Evolutionary conservation across 2,888 invertebrate genomes (phyloP).

Genomic region (Exephanes ischioxanthus): DNA sequence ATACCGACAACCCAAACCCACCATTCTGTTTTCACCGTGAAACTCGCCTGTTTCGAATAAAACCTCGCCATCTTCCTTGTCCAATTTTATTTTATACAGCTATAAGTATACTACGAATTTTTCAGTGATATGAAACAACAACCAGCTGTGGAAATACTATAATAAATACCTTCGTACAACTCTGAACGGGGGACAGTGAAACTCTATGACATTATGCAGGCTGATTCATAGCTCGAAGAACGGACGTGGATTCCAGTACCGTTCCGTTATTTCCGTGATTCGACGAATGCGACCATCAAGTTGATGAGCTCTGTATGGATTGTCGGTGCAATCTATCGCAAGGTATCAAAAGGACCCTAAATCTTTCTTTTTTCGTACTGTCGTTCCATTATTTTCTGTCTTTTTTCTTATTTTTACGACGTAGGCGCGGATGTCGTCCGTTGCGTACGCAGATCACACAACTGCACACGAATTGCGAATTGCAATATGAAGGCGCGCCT

Average conservation of each 20-base stretch:
- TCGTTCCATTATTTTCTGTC: slow-evolving; percentile 2
- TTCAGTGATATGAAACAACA: neutral
- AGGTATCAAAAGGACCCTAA: neutral
- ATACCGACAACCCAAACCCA: slow-evolving; percentile 42
- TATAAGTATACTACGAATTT: neutral
- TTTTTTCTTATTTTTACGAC: slow-evolving; percentile 40
- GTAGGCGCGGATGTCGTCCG: slow-evolving; percentile 43
- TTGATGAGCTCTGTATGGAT: slow-evolving; percentile 53
- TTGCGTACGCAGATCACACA: neutral
- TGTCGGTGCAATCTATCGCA: slow-evolving; percentile 10
- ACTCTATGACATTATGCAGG: slow-evolving; percentile 53
- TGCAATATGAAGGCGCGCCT: slow-evolving; percentile 25
- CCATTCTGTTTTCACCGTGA: slow-evolving; percentile 14
- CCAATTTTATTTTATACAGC: neutral
- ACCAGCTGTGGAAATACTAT: too few species aligned
- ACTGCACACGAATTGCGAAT: neutral
- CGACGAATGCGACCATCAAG: slow-evolving; percentile 44
- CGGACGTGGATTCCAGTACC: slow-evolving; percentile 51
- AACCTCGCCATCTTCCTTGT: slow-evolving; percentile 8
- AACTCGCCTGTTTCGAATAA: slow-evolving; percentile 16
- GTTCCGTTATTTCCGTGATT: slow-evolving; percentile 54
- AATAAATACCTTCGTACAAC: neutral
- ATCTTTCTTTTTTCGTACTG: slow-evolving; percentile 39
- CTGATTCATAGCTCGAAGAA: slow-evolving; percentile 48
- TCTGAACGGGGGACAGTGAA: slow-evolving; percentile 28